A percentile compares a stretch with the other conserved stretches of the same genome.
Conservation (phyloP, 2,113 vertebrate genomes). For the Boulengeromyrus knoepffleri region DNA sequence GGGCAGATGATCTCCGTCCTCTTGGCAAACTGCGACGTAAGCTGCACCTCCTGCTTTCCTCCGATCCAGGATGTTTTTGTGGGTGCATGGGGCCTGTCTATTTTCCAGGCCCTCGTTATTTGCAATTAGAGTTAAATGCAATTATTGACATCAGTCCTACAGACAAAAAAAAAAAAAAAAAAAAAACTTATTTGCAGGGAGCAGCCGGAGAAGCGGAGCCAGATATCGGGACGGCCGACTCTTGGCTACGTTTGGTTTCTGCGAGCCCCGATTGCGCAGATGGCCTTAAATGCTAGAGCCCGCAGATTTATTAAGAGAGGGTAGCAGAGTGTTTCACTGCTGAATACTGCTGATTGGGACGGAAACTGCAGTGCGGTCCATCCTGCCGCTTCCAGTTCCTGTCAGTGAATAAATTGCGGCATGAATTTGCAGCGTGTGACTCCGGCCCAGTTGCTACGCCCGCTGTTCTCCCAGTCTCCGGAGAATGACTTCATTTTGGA, state of each 20-base stretch:
- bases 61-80: not conserved
- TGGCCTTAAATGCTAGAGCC: not conserved
- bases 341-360: not conserved
- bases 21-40: not conserved
- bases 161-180: not conserved
- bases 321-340: not conserved
- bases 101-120: not conserved
- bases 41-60: not conserved
- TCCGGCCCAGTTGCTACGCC: not conserved
- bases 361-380: not conserved
- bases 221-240: not conserved
- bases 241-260: not conserved
- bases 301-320: not conserved
- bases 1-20: not conserved
- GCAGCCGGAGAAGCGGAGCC: not conserved
- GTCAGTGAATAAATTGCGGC: slow-evolving; percentile 21
- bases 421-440: slow-evolving; percentile 19
- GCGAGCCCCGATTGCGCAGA: not conserved
- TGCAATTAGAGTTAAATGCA: not conserved
- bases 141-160: not conserved
- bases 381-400: not conserved
- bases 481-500: not conserved
- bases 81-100: not conserved
- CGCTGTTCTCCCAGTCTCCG: not conserved
- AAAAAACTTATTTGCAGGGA: not conserved